Conservation (phyloP, 2,113 vertebrate species). For the Fulica atra region DNA sequence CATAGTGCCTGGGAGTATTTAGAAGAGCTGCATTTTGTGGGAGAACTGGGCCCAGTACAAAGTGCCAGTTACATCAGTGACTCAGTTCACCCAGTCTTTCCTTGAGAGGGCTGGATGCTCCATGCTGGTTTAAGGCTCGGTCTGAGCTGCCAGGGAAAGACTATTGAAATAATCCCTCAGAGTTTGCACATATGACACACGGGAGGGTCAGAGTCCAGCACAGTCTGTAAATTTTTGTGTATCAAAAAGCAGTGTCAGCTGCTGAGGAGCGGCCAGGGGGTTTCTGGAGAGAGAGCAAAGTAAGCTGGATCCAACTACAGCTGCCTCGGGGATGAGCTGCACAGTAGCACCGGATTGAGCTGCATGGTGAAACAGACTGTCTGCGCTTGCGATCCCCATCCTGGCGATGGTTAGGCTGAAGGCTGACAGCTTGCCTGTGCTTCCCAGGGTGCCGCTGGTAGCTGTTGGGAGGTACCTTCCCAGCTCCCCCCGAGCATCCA, state of each 20-base stretch:
- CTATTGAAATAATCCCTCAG: slow-evolving; percentile 40
- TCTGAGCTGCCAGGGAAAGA: slow-evolving; percentile 51
- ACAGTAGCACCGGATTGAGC: slow-evolving; percentile 23
- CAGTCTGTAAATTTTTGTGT: slow-evolving; percentile 68
- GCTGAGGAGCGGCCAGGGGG: slow-evolving; percentile 1
- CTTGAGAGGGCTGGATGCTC: slow-evolving; percentile 61
- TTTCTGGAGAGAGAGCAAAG: slow-evolving; percentile 41
- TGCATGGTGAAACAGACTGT: slow-evolving; percentile 49
- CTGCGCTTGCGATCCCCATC: no score
- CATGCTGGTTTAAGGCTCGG: slow-evolving; percentile 57
- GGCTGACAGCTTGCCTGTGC: neutral
- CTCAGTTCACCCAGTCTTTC: slow-evolving; percentile 57
- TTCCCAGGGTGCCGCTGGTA: slow-evolving; percentile 11
- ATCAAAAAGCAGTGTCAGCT: slow-evolving; percentile 63
- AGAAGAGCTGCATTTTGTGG: slow-evolving; percentile 67
- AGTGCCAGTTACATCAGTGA: slow-evolving; percentile 54
- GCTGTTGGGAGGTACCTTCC: slow-evolving; percentile 15
- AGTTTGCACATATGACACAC: slow-evolving; percentile 66
- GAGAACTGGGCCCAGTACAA: slow-evolving; percentile 61
- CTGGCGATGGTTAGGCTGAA: neutral
- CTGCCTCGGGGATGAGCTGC: slow-evolving; percentile 50
- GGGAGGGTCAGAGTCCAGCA: slow-evolving; percentile 69
- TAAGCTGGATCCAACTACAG: slow-evolving; percentile 34
- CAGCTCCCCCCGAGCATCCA: slow-evolving; percentile 51
- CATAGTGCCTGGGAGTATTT: slow-evolving; percentile 71